Base-by-base conservation (phyloP, 2,113 vertebrate species). In the Ictalurus punctatus region DNA sequence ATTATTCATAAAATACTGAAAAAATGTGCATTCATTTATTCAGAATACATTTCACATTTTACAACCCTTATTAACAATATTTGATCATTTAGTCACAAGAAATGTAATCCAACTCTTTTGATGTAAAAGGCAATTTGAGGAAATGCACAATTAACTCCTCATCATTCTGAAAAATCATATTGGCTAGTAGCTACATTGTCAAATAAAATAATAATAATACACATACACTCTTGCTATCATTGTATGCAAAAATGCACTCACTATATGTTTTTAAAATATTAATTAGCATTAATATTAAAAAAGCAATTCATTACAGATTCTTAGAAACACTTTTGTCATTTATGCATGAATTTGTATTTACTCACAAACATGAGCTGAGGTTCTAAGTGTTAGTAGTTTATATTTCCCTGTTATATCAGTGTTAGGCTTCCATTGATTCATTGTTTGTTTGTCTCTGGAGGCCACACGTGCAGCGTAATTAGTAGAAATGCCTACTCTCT, bases 401-500 rank as follows among this genome's bases (percentile, higher is more conserved):
- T 79, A 13, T 19, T 85, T 21, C 27, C 44, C 17, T 84, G 69
- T 54, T 74, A 63, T n/a, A 81, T 69, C 40, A 80, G n/a, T n/a
- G 48, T 65, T 58, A 73, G 40, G 2, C 59, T 83, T 80, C 40
- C 17, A 67, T 21, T 90, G 54, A 91, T 73, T 86, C 84, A 89
- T 89, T 87, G 78, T 85, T 87, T 81, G 65, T 81, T 78, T 89
- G 23, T 67, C 85, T 81, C 87, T 89, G 23, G 30, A 86, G 82
- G 85, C 82, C 52, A 67, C 14, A 83, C 52, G 34, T 59, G 63
- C 83, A 78, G 81, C 59, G 5, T 83, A 90, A 90, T 90, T 85
- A 87, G 48, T n/a, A 78, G 81, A 85, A 91, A 52, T 67, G 23
- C 71, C 58, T 30, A 90, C 65, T 8, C 34, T 74, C 78, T 76